Base-by-base conservation (phyloP, 2,797 vertebrate genomes). In the Spondyliosoma cantharus region DNA sequence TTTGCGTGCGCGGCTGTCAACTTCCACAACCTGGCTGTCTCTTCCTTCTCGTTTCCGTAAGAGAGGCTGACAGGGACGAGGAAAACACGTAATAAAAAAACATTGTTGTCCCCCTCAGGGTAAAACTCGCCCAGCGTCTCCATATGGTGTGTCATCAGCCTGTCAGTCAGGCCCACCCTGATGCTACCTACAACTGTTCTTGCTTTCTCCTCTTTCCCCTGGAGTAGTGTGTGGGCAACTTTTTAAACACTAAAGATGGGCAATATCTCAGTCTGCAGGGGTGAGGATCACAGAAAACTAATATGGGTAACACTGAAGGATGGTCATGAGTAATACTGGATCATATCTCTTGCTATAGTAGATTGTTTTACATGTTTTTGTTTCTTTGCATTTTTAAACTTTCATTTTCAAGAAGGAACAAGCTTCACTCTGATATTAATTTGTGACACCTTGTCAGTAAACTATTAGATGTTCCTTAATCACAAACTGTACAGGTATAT, bases 141-240 rank as follows among this genome's bases (percentile, higher is more conserved):
- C 93, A 94, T 93, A 94, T 93, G 91, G 92, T 91, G 90, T 92
- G 94, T 94, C 93, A 93, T 93, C 91, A 88, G 87, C 90, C 87
- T 92, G 91, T 93, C 94, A 94, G 89, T 94, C 93, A 93, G 88
- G 80, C 88, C 89, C 79, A 89, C 86, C 92, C 88, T 76, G 69
- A 84, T 83, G 85, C 87, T 90, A 93, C 92, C 91, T 91, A 84
- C 92, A 89, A 92, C 91, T 89, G 83, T 77, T 86, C 77, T 69
- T 50, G 49, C 79, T 71, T 69, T 70, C 71, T 82, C 74, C 82
- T 89, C 63, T 62, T 71, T 74, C 72, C 66, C 72, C 53, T 43
- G 42, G 74, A 91, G 80, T 81, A 78, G 81, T 74, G 64, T 56
- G 75, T 86, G 78, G 76, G 76, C 65, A 77, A 85, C 79, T 83